These are phyloP conservation scores for Hippocampus abdominalis DNA, from an alignment of 2,113 vertebrate genomes.

Conservation along the genomic window DNA sequence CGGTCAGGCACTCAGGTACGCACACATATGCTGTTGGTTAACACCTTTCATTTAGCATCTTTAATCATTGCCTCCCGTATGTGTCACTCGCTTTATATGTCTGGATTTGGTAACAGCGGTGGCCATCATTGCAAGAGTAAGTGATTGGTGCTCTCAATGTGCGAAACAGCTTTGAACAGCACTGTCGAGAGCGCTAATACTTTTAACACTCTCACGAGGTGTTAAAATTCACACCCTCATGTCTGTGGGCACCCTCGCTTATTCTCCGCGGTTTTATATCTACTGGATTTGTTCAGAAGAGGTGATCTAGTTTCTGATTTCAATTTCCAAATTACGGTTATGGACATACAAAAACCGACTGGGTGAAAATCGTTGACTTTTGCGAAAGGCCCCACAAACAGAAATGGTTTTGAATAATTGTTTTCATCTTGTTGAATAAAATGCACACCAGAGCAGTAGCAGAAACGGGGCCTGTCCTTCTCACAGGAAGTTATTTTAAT, in stretches of 20 bases:
- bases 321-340: neutral
- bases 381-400: neutral
- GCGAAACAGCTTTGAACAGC: conserved; percentile 45
- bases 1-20: neutral
- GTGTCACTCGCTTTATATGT: neutral
- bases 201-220: conserved; percentile 51
- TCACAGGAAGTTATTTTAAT: too few species aligned
- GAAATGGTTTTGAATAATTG: too few species aligned
- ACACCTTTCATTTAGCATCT: conserved; percentile 10
- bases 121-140: conserved; percentile 5
- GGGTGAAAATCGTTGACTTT: neutral
- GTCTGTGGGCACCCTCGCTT: conserved; percentile 2
- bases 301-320: neutral
- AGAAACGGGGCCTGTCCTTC: too few species aligned
- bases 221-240: conserved; percentile 57
- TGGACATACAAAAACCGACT: conserved; percentile 1
- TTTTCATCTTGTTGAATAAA: too few species aligned
- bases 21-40: conserved; percentile 17
- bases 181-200: conserved; percentile 46
- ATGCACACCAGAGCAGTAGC: too few species aligned
- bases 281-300: conserved; percentile 12
- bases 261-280: neutral
- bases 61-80: neutral
- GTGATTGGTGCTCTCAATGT: conserved; percentile 47
- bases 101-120: neutral